Conservation (phyloP, 1,140 invertebrate genomes). For the Bicyclus anynana region DNA sequence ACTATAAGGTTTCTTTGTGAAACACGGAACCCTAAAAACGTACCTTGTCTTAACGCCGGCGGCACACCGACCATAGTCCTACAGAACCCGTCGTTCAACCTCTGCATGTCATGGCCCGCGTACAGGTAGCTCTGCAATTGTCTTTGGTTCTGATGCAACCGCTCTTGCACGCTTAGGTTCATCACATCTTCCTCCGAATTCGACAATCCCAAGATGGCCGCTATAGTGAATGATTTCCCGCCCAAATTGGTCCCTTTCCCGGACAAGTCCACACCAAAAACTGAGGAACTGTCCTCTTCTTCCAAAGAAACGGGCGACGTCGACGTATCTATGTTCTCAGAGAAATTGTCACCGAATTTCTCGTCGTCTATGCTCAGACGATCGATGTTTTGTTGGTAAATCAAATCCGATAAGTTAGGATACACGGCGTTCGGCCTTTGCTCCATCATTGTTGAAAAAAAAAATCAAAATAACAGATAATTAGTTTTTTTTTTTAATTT, state of each 20-base stretch:
- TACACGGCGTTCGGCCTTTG: slow-evolving; percentile 46
- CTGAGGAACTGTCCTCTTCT: slow-evolving; percentile 58
- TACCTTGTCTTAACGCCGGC: slow-evolving; percentile 57
- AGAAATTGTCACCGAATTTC: slow-evolving; percentile 31
- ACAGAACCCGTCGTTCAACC: slow-evolving; percentile 57
- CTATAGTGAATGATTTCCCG: slow-evolving; percentile 67
- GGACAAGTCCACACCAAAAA: slow-evolving; percentile 61
- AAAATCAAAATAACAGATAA: not conserved
- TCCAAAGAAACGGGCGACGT: slow-evolving; percentile 39
- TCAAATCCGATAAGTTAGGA: slow-evolving; percentile 52
- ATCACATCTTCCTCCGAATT: slow-evolving; percentile 62
- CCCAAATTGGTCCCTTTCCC: slow-evolving; percentile 60
- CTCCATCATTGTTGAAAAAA: slow-evolving; percentile 41
- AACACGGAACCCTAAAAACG: not conserved
- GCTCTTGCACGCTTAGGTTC: slow-evolving; percentile 62
- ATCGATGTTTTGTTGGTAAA: slow-evolving; percentile 51
- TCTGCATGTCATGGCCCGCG: slow-evolving; percentile 55
- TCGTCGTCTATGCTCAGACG: slow-evolving; percentile 40
- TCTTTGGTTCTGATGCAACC: slow-evolving; percentile 57
- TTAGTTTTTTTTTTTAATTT: slow-evolving; percentile 36
- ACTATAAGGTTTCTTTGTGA: too few species aligned
- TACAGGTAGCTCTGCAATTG: slow-evolving; percentile 63
- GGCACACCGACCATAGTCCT: slow-evolving; percentile 48
- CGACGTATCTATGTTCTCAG: slow-evolving; percentile 19
- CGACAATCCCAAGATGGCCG: slow-evolving; percentile 63